These are phyloP conservation scores for Pygoscelis adeliae DNA, from an alignment of 2,113 vertebrate species.

Conservation along the genomic window DNA sequence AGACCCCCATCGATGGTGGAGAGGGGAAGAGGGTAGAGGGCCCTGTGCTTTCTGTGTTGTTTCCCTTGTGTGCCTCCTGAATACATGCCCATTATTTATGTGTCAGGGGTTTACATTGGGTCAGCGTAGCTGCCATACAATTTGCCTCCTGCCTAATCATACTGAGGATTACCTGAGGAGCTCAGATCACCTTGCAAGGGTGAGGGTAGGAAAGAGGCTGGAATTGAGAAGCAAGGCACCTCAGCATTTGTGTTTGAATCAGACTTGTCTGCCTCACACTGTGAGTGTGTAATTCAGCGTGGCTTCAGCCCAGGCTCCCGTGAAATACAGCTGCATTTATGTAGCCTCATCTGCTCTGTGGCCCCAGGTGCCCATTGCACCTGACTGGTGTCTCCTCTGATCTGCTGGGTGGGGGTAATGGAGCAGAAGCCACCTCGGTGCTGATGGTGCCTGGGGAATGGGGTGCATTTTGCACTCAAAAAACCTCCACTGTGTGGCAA, in stretches of 20 bases:
- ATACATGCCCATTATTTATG: not conserved
- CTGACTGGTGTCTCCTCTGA: not conserved
- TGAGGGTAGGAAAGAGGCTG: not conserved
- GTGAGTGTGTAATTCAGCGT: accelerated
- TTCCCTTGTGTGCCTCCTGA: not conserved
- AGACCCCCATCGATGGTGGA: not conserved
- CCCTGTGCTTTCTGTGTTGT: not conserved
- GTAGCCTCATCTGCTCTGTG: not conserved
- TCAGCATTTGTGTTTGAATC: not conserved
- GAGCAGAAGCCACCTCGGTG: not conserved
- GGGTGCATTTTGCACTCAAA: not conserved
- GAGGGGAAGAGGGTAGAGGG: not conserved
- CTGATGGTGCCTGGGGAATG: not conserved
- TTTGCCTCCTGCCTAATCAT: not conserved
- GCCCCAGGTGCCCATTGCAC: accelerated
- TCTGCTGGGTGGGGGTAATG: not conserved
- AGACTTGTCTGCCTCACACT: not conserved
- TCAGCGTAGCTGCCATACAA: not conserved
- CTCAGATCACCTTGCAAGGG: accelerated
- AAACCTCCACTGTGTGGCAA: not conserved
- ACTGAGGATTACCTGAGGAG: not conserved
- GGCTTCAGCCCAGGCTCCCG: not conserved
- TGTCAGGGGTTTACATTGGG: not conserved
- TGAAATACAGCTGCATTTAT: not conserved
- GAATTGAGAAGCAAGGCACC: not conserved